Conservation (phyloP, 2,797 vertebrate species). For the Semaprochilodus insignis region DNA sequence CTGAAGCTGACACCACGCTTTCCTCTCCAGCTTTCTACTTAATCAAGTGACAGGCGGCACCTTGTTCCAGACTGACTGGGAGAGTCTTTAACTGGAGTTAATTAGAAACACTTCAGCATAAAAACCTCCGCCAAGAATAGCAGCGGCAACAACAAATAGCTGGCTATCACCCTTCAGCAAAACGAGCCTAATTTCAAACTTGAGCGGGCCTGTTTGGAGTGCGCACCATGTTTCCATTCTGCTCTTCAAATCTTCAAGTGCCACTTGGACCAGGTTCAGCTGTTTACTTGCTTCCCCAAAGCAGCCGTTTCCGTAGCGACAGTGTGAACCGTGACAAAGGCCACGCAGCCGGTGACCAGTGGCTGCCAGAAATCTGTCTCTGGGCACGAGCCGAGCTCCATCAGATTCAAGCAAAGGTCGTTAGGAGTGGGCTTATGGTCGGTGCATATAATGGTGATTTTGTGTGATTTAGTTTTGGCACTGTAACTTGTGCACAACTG, state of each 20-base stretch:
- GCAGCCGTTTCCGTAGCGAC: conserved; percentile 76
- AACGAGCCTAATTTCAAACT: conserved; percentile 30
- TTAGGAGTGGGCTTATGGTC: background rate
- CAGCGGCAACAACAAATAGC: conserved; percentile 19
- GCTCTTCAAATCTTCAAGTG: conserved; percentile 52
- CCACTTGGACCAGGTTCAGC: conserved; percentile 46
- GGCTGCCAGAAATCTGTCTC: conserved; percentile 7
- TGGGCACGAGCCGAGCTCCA: background rate
- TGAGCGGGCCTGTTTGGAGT: conserved; percentile 17
- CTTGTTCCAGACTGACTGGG: background rate
- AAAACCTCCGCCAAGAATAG: conserved; percentile 23
- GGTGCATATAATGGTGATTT: background rate
- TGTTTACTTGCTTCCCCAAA: conserved; percentile 69
- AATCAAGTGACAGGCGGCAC: background rate
- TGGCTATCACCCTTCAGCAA: conserved; percentile 27
- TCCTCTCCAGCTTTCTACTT: conserved; percentile 55
- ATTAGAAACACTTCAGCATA: conserved; percentile 15
- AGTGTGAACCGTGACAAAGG: conserved; percentile 34
- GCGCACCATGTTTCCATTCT: conserved; percentile 41
- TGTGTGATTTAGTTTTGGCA: background rate
- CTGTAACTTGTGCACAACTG: background rate
- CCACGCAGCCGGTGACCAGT: conserved; percentile 29
- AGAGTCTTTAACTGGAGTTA: conserved; percentile 5
- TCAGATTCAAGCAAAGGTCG: background rate
- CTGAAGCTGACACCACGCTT: conserved; percentile 58